Base-by-base conservation (phyloP, 2,113 vertebrate species). In the Etheostoma cragini region DNA sequence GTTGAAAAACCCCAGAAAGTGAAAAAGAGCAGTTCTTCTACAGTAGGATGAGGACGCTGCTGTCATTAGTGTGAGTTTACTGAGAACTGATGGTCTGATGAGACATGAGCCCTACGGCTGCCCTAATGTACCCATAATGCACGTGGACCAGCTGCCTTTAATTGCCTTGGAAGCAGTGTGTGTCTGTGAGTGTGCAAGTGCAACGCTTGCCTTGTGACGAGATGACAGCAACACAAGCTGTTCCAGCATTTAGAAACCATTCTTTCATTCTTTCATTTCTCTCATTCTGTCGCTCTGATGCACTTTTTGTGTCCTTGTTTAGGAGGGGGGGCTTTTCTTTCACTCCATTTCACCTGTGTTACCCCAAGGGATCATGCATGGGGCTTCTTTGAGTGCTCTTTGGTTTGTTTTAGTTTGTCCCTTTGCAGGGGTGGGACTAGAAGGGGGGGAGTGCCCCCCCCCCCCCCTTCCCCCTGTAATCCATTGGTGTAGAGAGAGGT, bases 41-140 rank as follows among this genome's bases (percentile, higher is more conserved):
- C n/a, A n/a, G n/a, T n/a, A n/a, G n/a, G n/a, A 33, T 11, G 19
- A 14, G 2, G 4, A 10, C 50, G 22, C 69, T 62, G 49, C 8
- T 53, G 63, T 69, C 38, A 67, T 62, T 71, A 66, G 19, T 26
- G 38, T 19, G 38, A 52, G 33, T 72, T 68, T 47, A 47, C 53
- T 17, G 63, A 49, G n/a, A 70, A 19, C 4, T 22, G 70, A 50
- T 45, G 38, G 54, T 33, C 65, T 5, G 0, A 13, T 58, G 61
- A 61, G 68, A 67, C 73, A 35, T 35, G 11, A 61, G 52, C 42
- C 4, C 38, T 42, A 42, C 3, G 3, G 46, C 63, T 52, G 11
- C 21, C 15, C 49, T 64, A 58, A 82, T 79, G 86, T 53, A 63
- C 4, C 60, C 80, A 57, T 56, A 24, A 60, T 21, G 58, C 64